phyloP scores from a whole-genome alignment of 2,113 vertebrate genomes.

The Pithys albifrons region DNA sequence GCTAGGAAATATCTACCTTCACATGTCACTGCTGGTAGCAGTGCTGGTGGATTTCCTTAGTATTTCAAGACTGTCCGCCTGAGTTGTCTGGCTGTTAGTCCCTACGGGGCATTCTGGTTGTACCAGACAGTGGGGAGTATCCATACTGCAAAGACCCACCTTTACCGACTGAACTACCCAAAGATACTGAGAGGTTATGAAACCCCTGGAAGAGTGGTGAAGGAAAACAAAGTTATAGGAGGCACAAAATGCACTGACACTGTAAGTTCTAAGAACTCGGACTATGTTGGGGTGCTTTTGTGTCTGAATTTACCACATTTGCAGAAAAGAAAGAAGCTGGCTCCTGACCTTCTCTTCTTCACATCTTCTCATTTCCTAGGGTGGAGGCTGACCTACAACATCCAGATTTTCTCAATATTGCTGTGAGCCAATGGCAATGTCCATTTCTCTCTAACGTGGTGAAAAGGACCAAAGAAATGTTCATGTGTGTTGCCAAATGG shows the following conservation, averaged over 20 bases:
- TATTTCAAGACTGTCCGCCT: background rate
- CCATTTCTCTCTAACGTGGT: background rate
- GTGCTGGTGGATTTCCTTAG: background rate
- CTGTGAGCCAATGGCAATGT: background rate
- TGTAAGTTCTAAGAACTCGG: background rate
- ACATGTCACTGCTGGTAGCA: background rate
- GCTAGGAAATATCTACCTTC: background rate
- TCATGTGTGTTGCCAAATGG: background rate
- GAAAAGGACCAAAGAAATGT: background rate
- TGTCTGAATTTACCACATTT: background rate
- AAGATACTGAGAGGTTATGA: background rate
- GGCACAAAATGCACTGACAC: background rate
- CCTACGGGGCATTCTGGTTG: background rate
- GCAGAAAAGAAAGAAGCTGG: background rate
- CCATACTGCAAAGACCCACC: background rate
- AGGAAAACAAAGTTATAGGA: background rate
- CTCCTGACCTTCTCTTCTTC: background rate
- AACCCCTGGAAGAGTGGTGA: background rate
- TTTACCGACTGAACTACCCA: background rate
- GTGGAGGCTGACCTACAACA: background rate
- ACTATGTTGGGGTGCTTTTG: background rate
- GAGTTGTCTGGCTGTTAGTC: background rate
- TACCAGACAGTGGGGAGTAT: background rate
- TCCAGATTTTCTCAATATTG: background rate
- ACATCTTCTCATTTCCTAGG: background rate